These are phyloP conservation scores for Sarcophaga carnaria DNA, from an alignment of 2,888 invertebrate species.

Conservation along the genomic window DNA sequence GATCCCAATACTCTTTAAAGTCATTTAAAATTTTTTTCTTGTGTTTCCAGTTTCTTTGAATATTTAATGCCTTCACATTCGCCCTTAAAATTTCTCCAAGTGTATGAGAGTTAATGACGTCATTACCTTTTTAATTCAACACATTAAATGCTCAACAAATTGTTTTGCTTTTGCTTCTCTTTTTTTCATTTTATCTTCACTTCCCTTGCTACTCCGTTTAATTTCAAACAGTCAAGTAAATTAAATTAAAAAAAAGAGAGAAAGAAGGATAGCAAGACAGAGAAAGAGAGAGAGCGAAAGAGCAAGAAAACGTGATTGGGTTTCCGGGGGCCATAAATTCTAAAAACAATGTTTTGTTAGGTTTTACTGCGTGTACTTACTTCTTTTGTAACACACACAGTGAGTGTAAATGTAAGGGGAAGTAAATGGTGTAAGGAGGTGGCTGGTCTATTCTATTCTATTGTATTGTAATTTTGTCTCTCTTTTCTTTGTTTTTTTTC, in stretches of 20 bases:
- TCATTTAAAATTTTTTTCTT: not conserved
- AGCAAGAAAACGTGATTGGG: conserved; percentile 25
- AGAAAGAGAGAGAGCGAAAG: too few relatives aligned
- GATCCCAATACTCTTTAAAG: too few relatives aligned
- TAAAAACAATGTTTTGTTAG: not conserved
- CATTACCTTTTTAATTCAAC: not conserved
- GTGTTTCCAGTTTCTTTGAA: not conserved
- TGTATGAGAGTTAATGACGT: conserved; percentile 2
- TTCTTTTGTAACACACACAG: not conserved
- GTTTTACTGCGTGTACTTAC: conserved; percentile 9
- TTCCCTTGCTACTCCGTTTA: not conserved
- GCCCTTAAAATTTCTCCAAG: not conserved
- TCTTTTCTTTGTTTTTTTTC: not conserved
- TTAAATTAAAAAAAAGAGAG: conserved; percentile 36
- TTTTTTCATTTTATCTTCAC: not conserved
- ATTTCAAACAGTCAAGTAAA: conserved; percentile 8
- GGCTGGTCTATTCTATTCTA: too few relatives aligned
- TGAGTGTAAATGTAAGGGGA: not conserved
- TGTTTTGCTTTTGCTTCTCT: not conserved
- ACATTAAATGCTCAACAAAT: conserved; percentile 16
- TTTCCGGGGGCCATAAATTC: conserved; percentile 10
- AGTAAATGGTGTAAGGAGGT: too few relatives aligned
- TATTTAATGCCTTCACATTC: not conserved
- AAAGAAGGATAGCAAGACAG: too few relatives aligned
- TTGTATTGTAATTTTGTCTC: too few relatives aligned